phyloP scores from a whole-genome alignment of 2,888 invertebrate genomes.

The Malacosoma neustria region DNA sequence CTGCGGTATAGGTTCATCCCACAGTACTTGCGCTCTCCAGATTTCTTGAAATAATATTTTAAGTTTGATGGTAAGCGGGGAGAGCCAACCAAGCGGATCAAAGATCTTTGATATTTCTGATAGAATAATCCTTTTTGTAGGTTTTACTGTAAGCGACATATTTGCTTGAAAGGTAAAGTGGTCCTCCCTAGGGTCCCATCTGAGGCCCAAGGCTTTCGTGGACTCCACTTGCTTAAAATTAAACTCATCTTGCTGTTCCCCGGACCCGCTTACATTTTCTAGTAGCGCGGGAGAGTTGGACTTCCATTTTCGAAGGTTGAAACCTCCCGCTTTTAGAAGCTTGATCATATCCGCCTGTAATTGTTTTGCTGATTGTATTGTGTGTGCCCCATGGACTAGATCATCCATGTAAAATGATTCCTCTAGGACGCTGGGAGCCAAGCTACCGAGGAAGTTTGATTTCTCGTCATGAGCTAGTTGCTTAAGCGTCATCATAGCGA shows the following conservation, averaged over 20 bases:
- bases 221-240: constrained; percentile 3
- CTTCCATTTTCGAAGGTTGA: constrained; percentile 7
- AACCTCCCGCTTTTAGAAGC: constrained; percentile 2
- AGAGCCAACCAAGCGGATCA: constrained; percentile 17
- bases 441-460: no score
- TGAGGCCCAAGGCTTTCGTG: constrained; percentile 9
- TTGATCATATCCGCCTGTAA: constrained; percentile 3
- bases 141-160: not conserved
- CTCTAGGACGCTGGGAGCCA: constrained; percentile 2
- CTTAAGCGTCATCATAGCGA: constrained; percentile 14
- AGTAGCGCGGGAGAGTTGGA: no score
- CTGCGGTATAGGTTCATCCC: not conserved
- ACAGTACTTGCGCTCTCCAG: no score
- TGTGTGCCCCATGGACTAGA: constrained; percentile 1
- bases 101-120: constrained; percentile 15
- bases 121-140: constrained; percentile 9
- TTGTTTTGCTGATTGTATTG: not conserved
- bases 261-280: not conserved
- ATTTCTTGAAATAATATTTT: constrained; percentile 11
- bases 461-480: constrained; percentile 8
- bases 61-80: constrained; percentile 12
- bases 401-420: constrained; percentile 7
- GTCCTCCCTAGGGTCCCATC: constrained; percentile 9
- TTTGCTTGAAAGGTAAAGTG: constrained; percentile 8
- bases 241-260: constrained; percentile 5